A percentile compares a stretch with the other conserved stretches of the same genome.
Evolutionary conservation across 2,888 invertebrate species (phyloP).

Genomic region (Polietes domitor): DNA sequence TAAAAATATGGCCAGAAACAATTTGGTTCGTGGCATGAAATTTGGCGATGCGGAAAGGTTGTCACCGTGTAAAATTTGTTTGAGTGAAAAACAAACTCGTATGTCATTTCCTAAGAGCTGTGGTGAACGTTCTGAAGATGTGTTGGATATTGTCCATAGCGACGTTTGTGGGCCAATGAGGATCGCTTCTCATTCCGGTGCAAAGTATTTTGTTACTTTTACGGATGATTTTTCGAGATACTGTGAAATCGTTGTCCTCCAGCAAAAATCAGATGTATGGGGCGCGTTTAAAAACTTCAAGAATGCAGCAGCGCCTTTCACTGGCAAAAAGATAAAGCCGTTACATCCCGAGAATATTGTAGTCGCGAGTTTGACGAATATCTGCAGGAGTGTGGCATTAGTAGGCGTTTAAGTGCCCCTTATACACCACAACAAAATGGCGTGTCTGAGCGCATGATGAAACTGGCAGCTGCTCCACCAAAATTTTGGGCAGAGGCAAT

Average conservation of each 20-base stretch:
- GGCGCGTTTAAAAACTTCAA: slow-evolving; percentile 53
- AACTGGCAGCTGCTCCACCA: slow-evolving; percentile 59
- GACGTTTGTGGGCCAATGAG: slow-evolving; percentile 61
- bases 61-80: slow-evolving; percentile 49
- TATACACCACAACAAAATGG: slow-evolving; percentile 68
- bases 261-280: slow-evolving; percentile 54
- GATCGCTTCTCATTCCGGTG: slow-evolving; percentile 24
- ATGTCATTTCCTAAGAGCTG: slow-evolving; percentile 3
- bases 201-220: slow-evolving; percentile 53
- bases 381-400: no score
- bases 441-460: slow-evolving; percentile 70
- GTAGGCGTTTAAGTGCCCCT: no score
- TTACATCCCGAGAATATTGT: no score
- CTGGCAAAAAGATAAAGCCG: slow-evolving; percentile 41
- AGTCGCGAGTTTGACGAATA: no score
- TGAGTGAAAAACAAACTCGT: slow-evolving; percentile 56
- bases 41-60: slow-evolving; percentile 14
- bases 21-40: not conserved
- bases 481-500: slow-evolving; percentile 44
- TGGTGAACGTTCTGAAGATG: slow-evolving; percentile 13
- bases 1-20: not conserved
- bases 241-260: slow-evolving; percentile 53
- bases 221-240: slow-evolving; percentile 51
- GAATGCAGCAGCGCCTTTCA: slow-evolving; percentile 45
- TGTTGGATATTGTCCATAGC: slow-evolving; percentile 56